These are phyloP conservation scores for Exaiptasia diaphana DNA, from an alignment of 64 coral and sea anemone genomes.

Conservation along the genomic window DNA sequence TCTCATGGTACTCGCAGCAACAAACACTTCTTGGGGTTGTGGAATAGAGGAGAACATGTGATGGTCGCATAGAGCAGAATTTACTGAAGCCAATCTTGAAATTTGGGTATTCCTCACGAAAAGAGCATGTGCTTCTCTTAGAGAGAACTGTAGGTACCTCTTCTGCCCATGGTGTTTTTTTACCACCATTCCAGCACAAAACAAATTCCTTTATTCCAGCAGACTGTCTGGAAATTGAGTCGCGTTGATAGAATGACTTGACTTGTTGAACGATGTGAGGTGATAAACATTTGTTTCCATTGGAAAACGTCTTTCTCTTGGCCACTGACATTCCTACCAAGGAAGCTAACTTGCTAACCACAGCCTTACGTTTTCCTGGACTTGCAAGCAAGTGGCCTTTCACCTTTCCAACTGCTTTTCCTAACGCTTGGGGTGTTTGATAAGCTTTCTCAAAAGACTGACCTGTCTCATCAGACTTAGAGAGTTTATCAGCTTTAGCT, in stretches of 20 bases:
- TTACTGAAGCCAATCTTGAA: slow-evolving; percentile 51
- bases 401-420: slow-evolving; percentile 49
- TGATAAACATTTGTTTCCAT: slow-evolving; percentile 3
- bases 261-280: slow-evolving; percentile 25
- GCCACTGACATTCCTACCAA: neutral
- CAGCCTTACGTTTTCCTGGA: slow-evolving; percentile 56
- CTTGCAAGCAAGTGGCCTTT: slow-evolving; percentile 50
- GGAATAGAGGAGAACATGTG: slow-evolving; percentile 43
- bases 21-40: slow-evolving; percentile 50
- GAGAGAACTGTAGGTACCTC: slow-evolving; percentile 44
- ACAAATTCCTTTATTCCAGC: slow-evolving; percentile 62
- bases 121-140: slow-evolving; percentile 49
- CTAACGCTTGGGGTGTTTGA: slow-evolving; percentile 47
- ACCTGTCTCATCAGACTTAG: neutral
- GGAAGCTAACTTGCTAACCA: slow-evolving; percentile 39
- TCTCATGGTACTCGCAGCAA: slow-evolving; percentile 60
- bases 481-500: slow-evolving; percentile 15
- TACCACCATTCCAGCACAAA: slow-evolving; percentile 39
- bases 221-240: slow-evolving; percentile 56
- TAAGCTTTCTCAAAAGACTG: slow-evolving; percentile 16
- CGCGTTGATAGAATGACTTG: slow-evolving; percentile 32
- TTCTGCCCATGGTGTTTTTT: slow-evolving; percentile 56
- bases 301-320: slow-evolving; percentile 1
- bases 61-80: slow-evolving; percentile 49
- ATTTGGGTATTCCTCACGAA: slow-evolving; percentile 43